Evolutionary conservation across 2,113 vertebrate genomes (phyloP), one percentile per base, ranked within the genome.

Genomic region (Carassius auratus): DNA sequence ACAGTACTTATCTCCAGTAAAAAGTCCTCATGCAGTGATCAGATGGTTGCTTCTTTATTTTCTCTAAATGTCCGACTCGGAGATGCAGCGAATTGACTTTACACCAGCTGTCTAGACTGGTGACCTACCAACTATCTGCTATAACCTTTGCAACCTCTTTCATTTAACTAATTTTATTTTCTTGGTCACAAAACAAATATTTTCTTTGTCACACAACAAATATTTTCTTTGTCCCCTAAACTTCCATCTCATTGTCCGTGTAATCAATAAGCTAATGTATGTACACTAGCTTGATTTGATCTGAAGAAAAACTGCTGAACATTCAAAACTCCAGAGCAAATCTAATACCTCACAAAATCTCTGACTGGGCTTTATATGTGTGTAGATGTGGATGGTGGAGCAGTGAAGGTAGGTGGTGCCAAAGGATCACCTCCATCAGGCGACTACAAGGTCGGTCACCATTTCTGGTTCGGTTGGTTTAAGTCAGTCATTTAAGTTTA

Each of bases 401-500:
- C 91, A 5, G 94, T 96, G 26, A 93, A 88, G 85, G 95, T 97
- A 85, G 88, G 86, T 1, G 95, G 95, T 57, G 95, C 94, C 10
- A 95, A 89, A 91, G 96, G 95, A 81, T 92, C 84, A 0, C 87
- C 93, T 64, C 96, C 95, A 1, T 96, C 96, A 84, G 86, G 76
- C 0, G 93, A 94, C 90, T 96, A 96, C 89, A 97, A 98, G 94
- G 93, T 95, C 74, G 83, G 13, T 91, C 19, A 50, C 30, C 14
- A 3, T 66, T 30, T 30, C 30, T 30, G 30, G 30, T 30, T 3
- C 0, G 14, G 21, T 26, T 81, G n/a, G n/a, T 52, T 50, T 8
- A 42, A 42, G 6, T 76, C 74, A 26, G 45, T 38, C 33, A 9
- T 36, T 66, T 26, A 30, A 30, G 30, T 30, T 30, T 30, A 26